phyloP scores from a whole-genome alignment of 35 echinoderm and acorn worm species.

The Stichopus chloronotus region DNA sequence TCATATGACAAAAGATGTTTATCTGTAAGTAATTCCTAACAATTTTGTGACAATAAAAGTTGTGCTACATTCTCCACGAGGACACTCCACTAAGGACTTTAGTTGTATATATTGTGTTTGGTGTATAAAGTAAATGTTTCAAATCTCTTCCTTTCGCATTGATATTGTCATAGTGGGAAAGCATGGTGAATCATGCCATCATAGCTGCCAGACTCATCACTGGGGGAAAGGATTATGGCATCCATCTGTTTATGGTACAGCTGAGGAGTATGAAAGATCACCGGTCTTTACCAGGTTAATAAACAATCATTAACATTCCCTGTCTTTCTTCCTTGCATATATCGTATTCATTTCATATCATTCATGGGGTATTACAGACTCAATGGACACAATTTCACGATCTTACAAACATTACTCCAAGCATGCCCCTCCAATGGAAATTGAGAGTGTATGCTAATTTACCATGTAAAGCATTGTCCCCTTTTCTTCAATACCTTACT shows the following conservation, averaged over 20 bases:
- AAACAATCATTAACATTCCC: neutral
- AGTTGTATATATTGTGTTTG: no score
- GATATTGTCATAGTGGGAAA: conserved; percentile 78
- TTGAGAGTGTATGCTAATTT: neutral
- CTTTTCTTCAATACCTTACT: no score
- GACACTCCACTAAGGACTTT: no score
- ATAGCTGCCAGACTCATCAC: conserved; percentile 86
- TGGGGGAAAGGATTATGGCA: conserved; percentile 55
- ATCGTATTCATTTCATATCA: neutral
- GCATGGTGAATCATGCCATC: conserved; percentile 77
- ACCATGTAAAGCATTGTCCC: no score
- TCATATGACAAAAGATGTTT: no score
- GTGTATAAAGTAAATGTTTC: no score
- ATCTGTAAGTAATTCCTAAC: no score
- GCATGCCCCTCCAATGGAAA: neutral
- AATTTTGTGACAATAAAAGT: no score
- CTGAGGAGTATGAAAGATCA: conserved; percentile 83
- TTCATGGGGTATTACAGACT: neutral
- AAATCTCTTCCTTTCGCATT: no score
- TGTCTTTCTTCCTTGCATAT: neutral
- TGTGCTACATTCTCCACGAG: no score
- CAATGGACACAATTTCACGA: neutral
- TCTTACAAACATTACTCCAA: neutral
- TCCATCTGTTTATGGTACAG: conserved; percentile 78
- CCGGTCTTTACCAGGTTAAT: conserved; percentile 76